phyloP scores from a whole-genome alignment of 2,113 vertebrate species.

The Neodontobutis hainanensis region DNA sequence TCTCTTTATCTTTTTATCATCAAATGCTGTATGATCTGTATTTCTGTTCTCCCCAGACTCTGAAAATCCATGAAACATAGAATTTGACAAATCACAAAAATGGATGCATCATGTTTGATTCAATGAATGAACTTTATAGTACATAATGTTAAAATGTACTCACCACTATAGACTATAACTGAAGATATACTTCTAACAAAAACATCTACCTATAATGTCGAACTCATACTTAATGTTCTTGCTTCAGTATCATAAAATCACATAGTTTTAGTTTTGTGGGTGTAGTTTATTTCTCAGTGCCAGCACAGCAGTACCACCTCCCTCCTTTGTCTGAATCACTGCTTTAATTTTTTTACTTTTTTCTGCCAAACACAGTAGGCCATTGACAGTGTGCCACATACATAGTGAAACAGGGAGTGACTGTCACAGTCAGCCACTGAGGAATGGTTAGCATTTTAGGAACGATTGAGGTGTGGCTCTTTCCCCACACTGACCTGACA shows the following conservation, averaged over 20 bases:
- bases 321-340: not conserved
- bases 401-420: slow-evolving; percentile 10
- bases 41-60: too few relatives aligned
- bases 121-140: too few relatives aligned
- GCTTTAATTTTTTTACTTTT: slow-evolving; percentile 3
- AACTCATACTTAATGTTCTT: not conserved
- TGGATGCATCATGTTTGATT: too few relatives aligned
- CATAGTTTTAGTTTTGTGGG: not conserved
- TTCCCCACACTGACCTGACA: not conserved
- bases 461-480: slow-evolving; percentile 19
- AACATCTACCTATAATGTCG: too few relatives aligned
- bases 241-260: not conserved
- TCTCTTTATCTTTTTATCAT: not conserved
- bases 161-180: too few relatives aligned
- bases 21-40: not conserved
- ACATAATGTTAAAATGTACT: not conserved
- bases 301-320: not conserved
- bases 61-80: too few relatives aligned
- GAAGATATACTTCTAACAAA: too few relatives aligned
- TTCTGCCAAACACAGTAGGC: not conserved
- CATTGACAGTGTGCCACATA: not conserved
- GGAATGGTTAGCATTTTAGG: slow-evolving; percentile 37
- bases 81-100: too few relatives aligned
- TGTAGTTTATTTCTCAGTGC: not conserved
- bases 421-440: not conserved